phyloP scores from a whole-genome alignment of 2,888 invertebrate species.

The Ceriagrion tenellum region DNA sequence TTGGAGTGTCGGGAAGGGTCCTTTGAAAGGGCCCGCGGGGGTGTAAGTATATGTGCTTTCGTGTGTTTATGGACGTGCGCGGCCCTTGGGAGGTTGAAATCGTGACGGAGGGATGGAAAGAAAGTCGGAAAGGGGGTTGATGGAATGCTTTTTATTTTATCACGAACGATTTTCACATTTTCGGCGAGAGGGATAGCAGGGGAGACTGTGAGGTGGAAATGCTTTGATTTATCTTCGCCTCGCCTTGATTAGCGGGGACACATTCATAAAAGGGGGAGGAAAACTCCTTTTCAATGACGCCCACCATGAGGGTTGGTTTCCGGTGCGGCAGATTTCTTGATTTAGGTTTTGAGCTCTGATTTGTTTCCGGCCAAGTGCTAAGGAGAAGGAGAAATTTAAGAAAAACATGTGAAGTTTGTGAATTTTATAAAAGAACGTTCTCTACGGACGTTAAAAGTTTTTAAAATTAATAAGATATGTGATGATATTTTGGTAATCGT shows the following conservation, averaged over 20 bases:
- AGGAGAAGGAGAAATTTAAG: neutral
- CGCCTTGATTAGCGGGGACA: constrained; percentile 19
- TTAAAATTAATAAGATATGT: neutral
- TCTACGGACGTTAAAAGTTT: neutral
- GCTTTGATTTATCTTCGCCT: constrained; percentile 34
- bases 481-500: neutral
- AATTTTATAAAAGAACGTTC: neutral
- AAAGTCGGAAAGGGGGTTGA: neutral
- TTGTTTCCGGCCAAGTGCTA: neutral
- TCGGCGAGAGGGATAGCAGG: neutral
- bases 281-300: neutral
- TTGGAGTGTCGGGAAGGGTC: neutral
- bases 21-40: neutral
- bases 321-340: neutral
- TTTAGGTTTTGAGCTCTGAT: neutral
- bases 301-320: neutral
- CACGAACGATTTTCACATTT: constrained; percentile 21
- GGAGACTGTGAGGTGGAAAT: neutral
- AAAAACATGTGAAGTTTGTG: neutral
- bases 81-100: neutral
- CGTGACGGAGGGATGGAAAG: neutral
- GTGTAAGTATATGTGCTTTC: neutral
- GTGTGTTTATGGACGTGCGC: neutral
- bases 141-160: constrained; percentile 23
- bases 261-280: neutral